Conservation (phyloP, 2,888 invertebrate genomes). For the Acrobasis consociella region DNA sequence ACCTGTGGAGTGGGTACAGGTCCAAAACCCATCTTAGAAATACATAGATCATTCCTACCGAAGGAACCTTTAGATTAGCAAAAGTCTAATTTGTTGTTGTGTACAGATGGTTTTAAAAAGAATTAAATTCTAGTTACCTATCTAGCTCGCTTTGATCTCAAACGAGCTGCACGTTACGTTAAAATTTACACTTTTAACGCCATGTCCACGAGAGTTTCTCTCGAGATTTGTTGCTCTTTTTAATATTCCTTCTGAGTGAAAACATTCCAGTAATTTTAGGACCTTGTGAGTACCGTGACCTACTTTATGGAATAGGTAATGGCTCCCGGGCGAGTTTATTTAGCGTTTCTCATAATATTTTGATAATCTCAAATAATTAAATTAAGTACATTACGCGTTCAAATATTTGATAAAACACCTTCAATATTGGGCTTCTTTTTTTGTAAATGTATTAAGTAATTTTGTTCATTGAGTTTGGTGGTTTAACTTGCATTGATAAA, state of each 20-base stretch:
- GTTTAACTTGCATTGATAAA: too few species aligned
- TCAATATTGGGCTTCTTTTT: neutral
- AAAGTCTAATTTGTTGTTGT: too few species aligned
- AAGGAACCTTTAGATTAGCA: too few species aligned
- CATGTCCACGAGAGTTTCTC: neutral
- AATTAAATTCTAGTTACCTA: too few species aligned
- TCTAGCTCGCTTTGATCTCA: too few species aligned
- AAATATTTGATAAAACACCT: neutral
- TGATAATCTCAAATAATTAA: constrained; percentile 5
- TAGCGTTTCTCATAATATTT: constrained; percentile 14
- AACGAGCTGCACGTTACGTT: neutral
- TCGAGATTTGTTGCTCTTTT: neutral
- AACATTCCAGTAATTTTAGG: constrained; percentile 9
- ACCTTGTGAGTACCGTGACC: constrained; percentile 14
- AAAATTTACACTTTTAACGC: neutral
- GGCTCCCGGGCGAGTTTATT: constrained; percentile 11
- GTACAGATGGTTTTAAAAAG: too few species aligned
- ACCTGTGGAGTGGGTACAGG: too few species aligned
- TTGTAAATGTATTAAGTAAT: too few species aligned
- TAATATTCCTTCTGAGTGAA: constrained; percentile 10
- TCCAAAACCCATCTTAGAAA: too few species aligned
- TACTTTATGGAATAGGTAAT: constrained; percentile 15
- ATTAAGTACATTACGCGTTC: constrained; percentile 1
- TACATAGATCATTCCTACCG: too few species aligned
- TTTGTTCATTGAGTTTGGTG: too few species aligned